Evolutionary conservation across 2,797 vertebrate species (phyloP).

Genomic region (Hozukius guyotensis): DNA sequence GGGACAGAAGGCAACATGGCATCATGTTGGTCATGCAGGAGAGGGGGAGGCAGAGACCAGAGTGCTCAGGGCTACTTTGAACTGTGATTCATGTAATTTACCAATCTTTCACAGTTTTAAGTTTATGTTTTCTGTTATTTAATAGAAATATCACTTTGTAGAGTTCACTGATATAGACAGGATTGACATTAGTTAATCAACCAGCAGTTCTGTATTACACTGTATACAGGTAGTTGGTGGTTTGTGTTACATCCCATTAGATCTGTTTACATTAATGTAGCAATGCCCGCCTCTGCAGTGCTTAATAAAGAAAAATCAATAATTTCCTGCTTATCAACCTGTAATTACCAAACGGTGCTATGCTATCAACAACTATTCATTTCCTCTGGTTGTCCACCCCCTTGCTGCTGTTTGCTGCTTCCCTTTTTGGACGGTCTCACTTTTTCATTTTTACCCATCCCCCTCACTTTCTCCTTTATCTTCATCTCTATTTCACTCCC

Average conservation of each 20-base stretch:
- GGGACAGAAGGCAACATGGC: conserved; percentile 66
- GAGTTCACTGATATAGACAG: neutral
- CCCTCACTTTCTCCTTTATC: conserved; percentile 62
- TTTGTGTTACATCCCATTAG: conserved; percentile 17
- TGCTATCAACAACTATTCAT: conserved; percentile 33
- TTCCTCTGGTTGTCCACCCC: neutral
- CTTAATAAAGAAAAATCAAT: conserved; percentile 24
- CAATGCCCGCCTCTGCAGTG: neutral
- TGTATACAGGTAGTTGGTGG: neutral
- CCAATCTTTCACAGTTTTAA: conserved; percentile 6
- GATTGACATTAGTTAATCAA: neutral
- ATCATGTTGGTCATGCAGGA: conserved; percentile 58
- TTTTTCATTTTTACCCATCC: conserved; percentile 53
- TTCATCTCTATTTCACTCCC: conserved; percentile 68
- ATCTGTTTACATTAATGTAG: conserved; percentile 15
- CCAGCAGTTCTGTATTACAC: neutral
- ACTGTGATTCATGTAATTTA: conserved; percentile 37
- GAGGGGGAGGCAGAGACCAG: conserved; percentile 40
- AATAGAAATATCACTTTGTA: neutral
- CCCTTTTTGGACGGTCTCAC: conserved; percentile 22
- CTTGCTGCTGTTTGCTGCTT: conserved; percentile 31
- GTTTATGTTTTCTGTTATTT: neutral
- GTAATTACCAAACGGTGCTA: conserved; percentile 31
- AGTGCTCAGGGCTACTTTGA: conserved; percentile 37
- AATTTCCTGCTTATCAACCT: conserved; percentile 42